Evolutionary conservation across 1,140 invertebrate species (phyloP).

Genomic region (Diploscapter pachys): DNA sequence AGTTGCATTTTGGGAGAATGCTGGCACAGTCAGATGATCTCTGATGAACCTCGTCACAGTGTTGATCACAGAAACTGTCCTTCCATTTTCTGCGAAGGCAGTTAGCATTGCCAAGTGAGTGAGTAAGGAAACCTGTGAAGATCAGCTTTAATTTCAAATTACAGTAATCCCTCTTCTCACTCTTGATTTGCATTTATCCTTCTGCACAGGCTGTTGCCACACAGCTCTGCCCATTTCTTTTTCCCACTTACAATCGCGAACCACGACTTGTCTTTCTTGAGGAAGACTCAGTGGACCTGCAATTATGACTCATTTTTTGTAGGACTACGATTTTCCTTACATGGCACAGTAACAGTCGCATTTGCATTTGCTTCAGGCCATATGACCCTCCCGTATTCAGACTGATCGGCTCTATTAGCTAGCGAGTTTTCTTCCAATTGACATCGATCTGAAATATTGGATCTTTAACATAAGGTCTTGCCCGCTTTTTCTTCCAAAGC

Average conservation of each 20-base stretch:
- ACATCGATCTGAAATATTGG: constrained; percentile 23
- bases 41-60: constrained; percentile 27
- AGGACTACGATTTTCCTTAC: neutral
- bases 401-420: no score
- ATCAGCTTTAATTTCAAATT: no score
- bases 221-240: constrained; percentile 13
- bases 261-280: constrained; percentile 22
- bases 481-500: no score
- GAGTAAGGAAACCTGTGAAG: constrained; percentile 25
- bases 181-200: constrained; percentile 20
- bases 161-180: neutral
- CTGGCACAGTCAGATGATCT: constrained; percentile 21
- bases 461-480: no score
- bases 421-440: constrained; percentile 20
- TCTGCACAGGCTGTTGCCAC: constrained; percentile 21
- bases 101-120: constrained; percentile 26
- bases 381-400: constrained; percentile 28
- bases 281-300: constrained; percentile 22
- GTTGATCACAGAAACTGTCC: constrained; percentile 24
- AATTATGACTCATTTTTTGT: neutral
- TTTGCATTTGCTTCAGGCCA: constrained; percentile 29
- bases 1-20: constrained; percentile 15
- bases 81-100: constrained; percentile 25
- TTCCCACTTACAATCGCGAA: constrained; percentile 30
- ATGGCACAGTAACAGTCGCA: constrained; percentile 14